phyloP scores from a whole-genome alignment of 2,888 invertebrate species.

The Timema podura region DNA sequence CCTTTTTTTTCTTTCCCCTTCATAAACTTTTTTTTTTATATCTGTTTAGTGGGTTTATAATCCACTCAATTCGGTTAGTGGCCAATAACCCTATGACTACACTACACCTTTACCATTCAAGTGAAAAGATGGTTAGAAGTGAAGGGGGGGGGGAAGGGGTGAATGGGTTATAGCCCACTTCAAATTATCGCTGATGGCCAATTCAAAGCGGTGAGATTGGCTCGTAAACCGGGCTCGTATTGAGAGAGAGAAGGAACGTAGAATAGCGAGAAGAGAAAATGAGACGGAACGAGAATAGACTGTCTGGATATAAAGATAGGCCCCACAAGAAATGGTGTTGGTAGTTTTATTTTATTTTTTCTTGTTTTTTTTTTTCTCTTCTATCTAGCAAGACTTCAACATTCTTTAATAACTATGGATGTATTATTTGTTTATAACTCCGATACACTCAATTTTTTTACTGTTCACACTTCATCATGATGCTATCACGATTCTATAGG shows the following conservation, averaged over 20 bases:
- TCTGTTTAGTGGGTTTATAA: constrained; percentile 12
- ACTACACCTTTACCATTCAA: constrained; percentile 13
- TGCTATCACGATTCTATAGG: no score
- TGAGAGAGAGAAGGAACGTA: constrained; percentile 9
- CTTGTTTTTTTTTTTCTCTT: no score
- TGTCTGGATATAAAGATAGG: no score
- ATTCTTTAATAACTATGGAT: no score
- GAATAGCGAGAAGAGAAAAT: neutral
- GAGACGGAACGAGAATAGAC: constrained; percentile 6
- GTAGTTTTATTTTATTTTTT: no score
- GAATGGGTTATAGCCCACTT: constrained; percentile 22
- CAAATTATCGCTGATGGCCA: constrained; percentile 25
- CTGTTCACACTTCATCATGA: no score
- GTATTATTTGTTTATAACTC: no score
- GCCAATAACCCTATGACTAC: constrained; percentile 14
- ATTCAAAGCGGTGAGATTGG: constrained; percentile 21
- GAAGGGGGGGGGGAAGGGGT: neutral
- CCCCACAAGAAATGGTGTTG: no score
- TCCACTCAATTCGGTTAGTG: constrained; percentile 17
- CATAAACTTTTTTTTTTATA: neutral
- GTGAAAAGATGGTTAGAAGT: constrained; percentile 3
- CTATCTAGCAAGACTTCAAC: no score
- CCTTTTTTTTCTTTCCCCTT: neutral
- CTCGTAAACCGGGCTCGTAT: constrained; percentile 19
- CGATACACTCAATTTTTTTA: no score